Evolutionary conservation across 2,113 vertebrate genomes (phyloP).

Genomic region (Mixornis gularis): DNA sequence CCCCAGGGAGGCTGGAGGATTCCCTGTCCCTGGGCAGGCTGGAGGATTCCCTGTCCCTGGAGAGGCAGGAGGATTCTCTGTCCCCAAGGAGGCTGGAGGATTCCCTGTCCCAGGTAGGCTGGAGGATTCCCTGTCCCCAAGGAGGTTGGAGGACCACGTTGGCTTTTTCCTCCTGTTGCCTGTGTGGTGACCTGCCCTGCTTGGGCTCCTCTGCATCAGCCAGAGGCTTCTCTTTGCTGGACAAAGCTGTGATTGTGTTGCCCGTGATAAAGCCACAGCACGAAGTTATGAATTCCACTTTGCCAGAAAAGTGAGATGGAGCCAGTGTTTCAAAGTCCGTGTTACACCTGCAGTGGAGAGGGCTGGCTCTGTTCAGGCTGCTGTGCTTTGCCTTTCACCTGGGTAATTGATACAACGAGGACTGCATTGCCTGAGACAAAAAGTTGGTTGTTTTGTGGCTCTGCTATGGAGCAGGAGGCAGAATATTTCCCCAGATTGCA

Average conservation of each 20-base stretch:
- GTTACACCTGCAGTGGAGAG: neutral
- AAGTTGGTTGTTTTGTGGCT: neutral
- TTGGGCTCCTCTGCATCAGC: neutral
- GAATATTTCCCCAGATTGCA: neutral
- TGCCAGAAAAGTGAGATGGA: neutral
- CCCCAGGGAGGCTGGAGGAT: neutral
- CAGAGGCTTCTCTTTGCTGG: neutral
- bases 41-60: neutral
- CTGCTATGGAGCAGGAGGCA: neutral
- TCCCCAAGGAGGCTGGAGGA: neutral
- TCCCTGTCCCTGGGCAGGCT: neutral
- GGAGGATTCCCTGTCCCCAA: neutral
- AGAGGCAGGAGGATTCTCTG: neutral
- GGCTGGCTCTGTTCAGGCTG: neutral
- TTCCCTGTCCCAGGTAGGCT: neutral
- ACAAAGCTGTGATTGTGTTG: constrained; percentile 37
- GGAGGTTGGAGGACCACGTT: rapidly evolving
- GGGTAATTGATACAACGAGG: neutral
- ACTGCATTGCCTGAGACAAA: neutral
- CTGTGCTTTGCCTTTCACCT: neutral
- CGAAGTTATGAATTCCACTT: neutral
- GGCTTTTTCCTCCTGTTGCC: neutral
- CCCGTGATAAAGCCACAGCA: neutral
- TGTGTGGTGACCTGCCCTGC: neutral
- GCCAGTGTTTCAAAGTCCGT: neutral